phyloP scores from a whole-genome alignment of 2,797 vertebrate genomes.

The Atherinosoma microstoma region DNA sequence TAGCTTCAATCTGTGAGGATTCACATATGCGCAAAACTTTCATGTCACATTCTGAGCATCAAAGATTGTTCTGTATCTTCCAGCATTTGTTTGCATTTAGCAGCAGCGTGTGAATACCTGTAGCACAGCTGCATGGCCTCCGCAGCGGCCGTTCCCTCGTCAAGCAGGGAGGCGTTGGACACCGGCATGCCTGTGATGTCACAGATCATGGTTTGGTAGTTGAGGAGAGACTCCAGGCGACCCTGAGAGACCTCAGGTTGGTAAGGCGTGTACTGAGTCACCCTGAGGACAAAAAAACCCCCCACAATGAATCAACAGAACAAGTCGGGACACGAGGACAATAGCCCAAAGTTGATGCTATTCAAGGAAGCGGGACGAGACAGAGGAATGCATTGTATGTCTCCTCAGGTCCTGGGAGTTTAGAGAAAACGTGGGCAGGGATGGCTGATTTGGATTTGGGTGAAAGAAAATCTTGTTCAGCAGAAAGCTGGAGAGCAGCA shows the following conservation, averaged over 20 bases:
- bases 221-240: constrained; percentile 94
- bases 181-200: constrained; percentile 95
- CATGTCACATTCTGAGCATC: not conserved
- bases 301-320: constrained; percentile 28
- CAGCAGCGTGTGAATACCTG: constrained; percentile 81
- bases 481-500: not conserved
- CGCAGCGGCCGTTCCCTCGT: constrained; percentile 96
- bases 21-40: not conserved
- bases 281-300: constrained; percentile 79
- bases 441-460: constrained; percentile 22
- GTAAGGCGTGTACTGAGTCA: constrained; percentile 98
- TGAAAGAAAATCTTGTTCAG: constrained; percentile 36
- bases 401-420: constrained; percentile 3
- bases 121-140: constrained; percentile 98
- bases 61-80: not conserved
- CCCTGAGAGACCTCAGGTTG: constrained; percentile 98
- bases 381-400: constrained; percentile 42
- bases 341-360: constrained; percentile 34
- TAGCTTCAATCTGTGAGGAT: not conserved
- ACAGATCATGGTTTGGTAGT: constrained; percentile 98
- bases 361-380: constrained; percentile 29
- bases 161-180: constrained; percentile 94
- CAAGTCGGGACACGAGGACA: constrained; percentile 27
- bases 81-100: not conserved
- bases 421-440: constrained; percentile 15